Evolutionary conservation across 2,113 vertebrate species (phyloP).

Genomic region (Pollachius pollachius): DNA sequence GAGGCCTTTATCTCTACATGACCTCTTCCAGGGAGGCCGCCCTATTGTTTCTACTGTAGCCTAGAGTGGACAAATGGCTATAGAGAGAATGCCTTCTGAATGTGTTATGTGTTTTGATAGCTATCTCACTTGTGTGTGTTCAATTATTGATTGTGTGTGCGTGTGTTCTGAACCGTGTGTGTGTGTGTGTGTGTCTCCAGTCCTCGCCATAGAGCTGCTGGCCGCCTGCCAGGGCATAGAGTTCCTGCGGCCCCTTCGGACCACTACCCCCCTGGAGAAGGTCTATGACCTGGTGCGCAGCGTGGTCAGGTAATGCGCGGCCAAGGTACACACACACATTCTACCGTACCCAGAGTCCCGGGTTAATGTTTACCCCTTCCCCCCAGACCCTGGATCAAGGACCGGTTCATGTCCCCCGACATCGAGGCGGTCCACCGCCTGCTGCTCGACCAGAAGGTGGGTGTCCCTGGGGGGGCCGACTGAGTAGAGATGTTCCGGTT

Average conservation of each 20-base stretch:
- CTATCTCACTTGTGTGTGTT: too few species aligned
- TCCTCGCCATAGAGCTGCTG: constrained; percentile 92
- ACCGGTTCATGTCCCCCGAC: constrained; percentile 97
- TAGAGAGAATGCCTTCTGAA: too few species aligned
- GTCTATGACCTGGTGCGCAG: constrained; percentile 97
- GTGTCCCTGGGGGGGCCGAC: constrained; percentile 11
- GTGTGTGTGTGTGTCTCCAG: constrained; percentile 60
- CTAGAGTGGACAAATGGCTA: too few species aligned
- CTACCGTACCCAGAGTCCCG: constrained; percentile 38
- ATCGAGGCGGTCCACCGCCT: constrained; percentile 89
- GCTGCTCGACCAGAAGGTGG: constrained; percentile 89
- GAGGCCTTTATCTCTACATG: too few species aligned
- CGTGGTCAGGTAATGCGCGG: constrained; percentile 86
- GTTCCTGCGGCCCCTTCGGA: constrained; percentile 92
- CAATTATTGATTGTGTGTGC: too few species aligned
- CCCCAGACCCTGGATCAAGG: constrained; percentile 93
- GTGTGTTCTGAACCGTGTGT: background rate
- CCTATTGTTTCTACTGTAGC: too few species aligned
- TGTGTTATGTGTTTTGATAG: too few species aligned
- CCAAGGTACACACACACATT: constrained; percentile 41
- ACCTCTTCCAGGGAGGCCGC: too few species aligned
- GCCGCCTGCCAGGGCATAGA: constrained; percentile 98
- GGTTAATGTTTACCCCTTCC: constrained; percentile 63
- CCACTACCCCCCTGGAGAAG: constrained; percentile 96
- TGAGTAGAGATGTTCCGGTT: too few species aligned